A percentile compares a stretch with the other conserved stretches of the same genome.
phyloP scores from a whole-genome alignment of 2,888 invertebrate genomes.

The Apotomis turbidana region DNA sequence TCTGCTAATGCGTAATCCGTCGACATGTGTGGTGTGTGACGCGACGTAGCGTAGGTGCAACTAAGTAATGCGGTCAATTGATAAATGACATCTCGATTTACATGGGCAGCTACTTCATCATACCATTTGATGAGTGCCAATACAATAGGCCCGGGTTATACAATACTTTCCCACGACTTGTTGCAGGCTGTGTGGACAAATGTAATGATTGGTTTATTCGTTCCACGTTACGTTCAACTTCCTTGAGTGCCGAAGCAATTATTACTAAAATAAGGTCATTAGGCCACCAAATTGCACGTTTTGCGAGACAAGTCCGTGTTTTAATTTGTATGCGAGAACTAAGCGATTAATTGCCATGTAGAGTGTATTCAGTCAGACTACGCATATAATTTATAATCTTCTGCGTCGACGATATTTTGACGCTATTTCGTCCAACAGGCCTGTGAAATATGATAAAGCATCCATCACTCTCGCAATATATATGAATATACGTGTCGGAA shows the following conservation, averaged over 20 bases:
- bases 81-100: conserved; percentile 24
- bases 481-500: too few relatives aligned
- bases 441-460: too few relatives aligned
- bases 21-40: conserved; percentile 2
- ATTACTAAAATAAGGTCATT: conserved; percentile 21
- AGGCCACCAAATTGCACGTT: conserved; percentile 18
- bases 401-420: too few relatives aligned
- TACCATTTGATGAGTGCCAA: conserved; percentile 16
- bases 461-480: too few relatives aligned
- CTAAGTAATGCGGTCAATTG: conserved; percentile 19
- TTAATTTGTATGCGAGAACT: conserved; percentile 1
- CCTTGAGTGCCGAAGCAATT: conserved; percentile 21
- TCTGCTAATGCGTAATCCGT: conserved; percentile 12
- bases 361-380: too few relatives aligned
- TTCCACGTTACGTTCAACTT: conserved; percentile 37
- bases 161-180: conserved; percentile 34
- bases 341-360: neutral
- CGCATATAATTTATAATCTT: too few relatives aligned
- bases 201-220: conserved; percentile 38
- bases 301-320: neutral
- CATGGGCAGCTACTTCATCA: conserved; percentile 31
- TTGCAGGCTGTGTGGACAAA: conserved; percentile 28
- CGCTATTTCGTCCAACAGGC: too few relatives aligned
- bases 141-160: conserved; percentile 38
- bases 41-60: conserved; percentile 1